These are phyloP conservation scores for Ochropleura plecta DNA, from an alignment of 2,888 invertebrate genomes.

Conservation along the genomic window DNA sequence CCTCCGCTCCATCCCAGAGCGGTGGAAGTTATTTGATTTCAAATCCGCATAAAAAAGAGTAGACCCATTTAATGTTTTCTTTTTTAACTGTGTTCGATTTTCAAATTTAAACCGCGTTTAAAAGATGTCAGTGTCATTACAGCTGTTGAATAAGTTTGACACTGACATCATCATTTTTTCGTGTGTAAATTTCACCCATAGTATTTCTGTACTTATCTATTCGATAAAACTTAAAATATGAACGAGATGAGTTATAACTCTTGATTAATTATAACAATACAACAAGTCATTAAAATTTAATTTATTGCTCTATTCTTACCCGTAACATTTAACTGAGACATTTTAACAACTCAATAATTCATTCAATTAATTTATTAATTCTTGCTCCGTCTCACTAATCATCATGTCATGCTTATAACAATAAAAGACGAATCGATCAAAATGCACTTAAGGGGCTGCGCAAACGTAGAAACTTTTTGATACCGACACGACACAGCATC, in stretches of 20 bases:
- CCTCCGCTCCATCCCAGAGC: too few relatives aligned
- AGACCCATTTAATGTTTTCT: too few relatives aligned
- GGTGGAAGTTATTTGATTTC: too few relatives aligned
- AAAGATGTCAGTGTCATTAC: not conserved
- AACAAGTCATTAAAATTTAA: constrained; percentile 15
- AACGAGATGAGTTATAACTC: not conserved
- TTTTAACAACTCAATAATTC: not conserved
- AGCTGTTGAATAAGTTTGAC: not conserved
- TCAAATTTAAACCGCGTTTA: not conserved
- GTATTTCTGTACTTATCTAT: not conserved
- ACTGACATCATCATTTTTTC: not conserved
- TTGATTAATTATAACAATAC: not conserved
- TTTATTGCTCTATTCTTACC: not conserved
- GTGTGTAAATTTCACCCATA: not conserved
- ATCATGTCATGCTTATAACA: constrained; percentile 14
- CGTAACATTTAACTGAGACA: not conserved
- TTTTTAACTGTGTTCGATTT: not conserved
- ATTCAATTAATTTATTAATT: not conserved
- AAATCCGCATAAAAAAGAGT: too few relatives aligned
- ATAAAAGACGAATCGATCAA: not conserved
- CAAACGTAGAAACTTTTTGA: too few relatives aligned
- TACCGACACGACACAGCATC: too few relatives aligned
- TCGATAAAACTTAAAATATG: constrained; percentile 1
- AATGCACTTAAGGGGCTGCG: not conserved
- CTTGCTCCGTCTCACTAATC: not conserved